These are phyloP conservation scores for Semibalanus balanoides DNA, from an alignment of 1,140 invertebrate species.

Conservation along the genomic window DNA sequence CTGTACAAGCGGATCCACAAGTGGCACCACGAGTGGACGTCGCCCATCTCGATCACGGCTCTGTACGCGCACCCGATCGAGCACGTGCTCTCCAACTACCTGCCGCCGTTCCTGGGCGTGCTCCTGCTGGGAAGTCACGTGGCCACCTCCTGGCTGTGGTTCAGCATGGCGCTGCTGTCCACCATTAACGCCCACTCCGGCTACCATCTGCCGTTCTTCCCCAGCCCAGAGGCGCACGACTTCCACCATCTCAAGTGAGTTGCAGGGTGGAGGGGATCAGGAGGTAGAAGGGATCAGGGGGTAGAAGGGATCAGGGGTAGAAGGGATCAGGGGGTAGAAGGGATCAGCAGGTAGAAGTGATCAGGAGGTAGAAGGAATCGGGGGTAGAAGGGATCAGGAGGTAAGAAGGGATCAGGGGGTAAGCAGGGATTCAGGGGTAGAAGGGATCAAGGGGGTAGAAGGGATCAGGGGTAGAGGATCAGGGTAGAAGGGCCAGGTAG, in stretches of 20 bases:
- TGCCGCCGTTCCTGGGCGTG: constrained; percentile 65
- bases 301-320: too few relatives aligned
- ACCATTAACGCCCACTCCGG: constrained; percentile 76
- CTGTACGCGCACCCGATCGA: constrained; percentile 79
- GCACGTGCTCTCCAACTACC: constrained; percentile 64
- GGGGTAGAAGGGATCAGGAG: too few relatives aligned
- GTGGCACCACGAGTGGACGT: constrained; percentile 73
- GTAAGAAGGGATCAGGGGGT: too few relatives aligned
- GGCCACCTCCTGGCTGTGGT: constrained; percentile 68
- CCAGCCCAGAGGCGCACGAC: constrained; percentile 79
- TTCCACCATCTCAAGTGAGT: constrained; percentile 76
- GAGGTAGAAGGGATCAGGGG: too few relatives aligned
- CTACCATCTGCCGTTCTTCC: constrained; percentile 75
- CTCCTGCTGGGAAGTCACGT: constrained; percentile 66
- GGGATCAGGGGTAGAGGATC: too few relatives aligned
- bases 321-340: too few relatives aligned
- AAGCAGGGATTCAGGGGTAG: too few relatives aligned
- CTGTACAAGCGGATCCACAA: constrained; percentile 76
- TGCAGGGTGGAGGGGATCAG: too few relatives aligned
- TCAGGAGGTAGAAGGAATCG: too few relatives aligned
- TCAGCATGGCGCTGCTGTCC: constrained; percentile 56
- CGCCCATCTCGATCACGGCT: constrained; percentile 63
- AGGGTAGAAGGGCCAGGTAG: too few relatives aligned
- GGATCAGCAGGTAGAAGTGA: too few relatives aligned
- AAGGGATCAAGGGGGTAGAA: too few relatives aligned